Percentiles rank a stretch among this genome's conserved stretches.
Conservation (phyloP, 1,140 invertebrate species). For the Adoxophyes honmai region DNA sequence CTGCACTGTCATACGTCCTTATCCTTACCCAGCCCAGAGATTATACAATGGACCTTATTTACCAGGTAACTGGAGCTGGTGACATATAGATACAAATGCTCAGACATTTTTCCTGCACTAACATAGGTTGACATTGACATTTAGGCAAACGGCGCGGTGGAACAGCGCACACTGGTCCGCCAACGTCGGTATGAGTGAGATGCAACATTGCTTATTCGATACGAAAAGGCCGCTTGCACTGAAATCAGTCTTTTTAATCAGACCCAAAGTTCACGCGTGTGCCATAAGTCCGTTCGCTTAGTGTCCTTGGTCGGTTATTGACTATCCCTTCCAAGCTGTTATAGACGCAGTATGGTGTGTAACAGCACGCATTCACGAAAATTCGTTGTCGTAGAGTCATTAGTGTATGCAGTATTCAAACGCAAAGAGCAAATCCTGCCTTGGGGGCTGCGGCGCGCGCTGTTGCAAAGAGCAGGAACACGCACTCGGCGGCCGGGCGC, state of each 20-base stretch:
- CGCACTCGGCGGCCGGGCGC: conserved; percentile 21
- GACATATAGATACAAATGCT: conserved; percentile 34
- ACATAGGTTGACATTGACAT: conserved; percentile 61
- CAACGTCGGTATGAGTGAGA: conserved; percentile 25
- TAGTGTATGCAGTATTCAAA: background rate
- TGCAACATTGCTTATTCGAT: conserved; percentile 17
- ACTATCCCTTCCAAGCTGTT: conserved; percentile 51
- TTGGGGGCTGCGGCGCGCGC: too few species aligned
- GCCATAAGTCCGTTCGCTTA: conserved; percentile 45
- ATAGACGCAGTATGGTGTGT: conserved; percentile 16
- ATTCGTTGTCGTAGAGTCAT: background rate
- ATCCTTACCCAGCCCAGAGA: too few species aligned
- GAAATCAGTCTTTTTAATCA: conserved; percentile 29
- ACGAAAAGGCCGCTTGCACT: conserved; percentile 42
- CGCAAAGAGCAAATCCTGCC: too few species aligned
- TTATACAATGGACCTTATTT: too few species aligned
- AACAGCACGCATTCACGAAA: background rate
- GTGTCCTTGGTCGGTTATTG: conserved; percentile 51
- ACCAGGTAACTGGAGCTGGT: conserved; percentile 16
- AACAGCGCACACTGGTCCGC: conserved; percentile 20
- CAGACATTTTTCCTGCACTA: conserved; percentile 55
- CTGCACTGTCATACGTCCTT: too few species aligned
- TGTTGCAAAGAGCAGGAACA: background rate
- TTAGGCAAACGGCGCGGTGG: conserved; percentile 32
- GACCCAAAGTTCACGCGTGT: conserved; percentile 36